Evolutionary conservation across 2,797 vertebrate species (phyloP), one percentile per base, ranked within the genome.

Genomic region (Anguilla anguilla): DNA sequence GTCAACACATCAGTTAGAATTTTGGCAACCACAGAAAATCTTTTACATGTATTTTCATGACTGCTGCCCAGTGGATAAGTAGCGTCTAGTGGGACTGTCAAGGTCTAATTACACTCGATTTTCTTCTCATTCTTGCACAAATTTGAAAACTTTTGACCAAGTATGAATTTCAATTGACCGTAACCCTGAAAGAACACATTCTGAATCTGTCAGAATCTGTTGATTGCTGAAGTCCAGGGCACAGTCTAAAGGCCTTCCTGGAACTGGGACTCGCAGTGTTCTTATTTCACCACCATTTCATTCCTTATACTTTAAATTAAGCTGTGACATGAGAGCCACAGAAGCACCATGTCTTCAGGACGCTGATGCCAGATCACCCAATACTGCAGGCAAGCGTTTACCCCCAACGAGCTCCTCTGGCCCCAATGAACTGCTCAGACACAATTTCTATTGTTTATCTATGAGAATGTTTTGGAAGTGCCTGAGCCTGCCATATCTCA

Each of bases 1-100:
- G 93, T 94, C 95, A 93, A 83, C 90, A 91, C 93, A 93, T 94
- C 93, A 92, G 92, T 94, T 94, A 93, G 91, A 89, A 92, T 94
- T 92, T 90, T 94, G 93, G 93, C 94, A 92, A 91, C 90, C 57
- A 84, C 85, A 83, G 61, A 72, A 92, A 88, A 86, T 84, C 87
- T 89, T 94, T 92, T 91, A 93, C 91, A 93, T 95, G 93, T 92
- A 94, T 94, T 93, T 93, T 61, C 46, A 92, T 93, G 93, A 91
- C 92, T 90, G 92, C 91, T 94, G 92, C 92, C 88, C 86, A 85
- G 86, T 92, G 89, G 72, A 91, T 86, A 89, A 88, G 92, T 90
- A 91, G 91, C 86, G 90, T 92, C 91, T 94, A 93, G 93, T 89
- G 87, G 92, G 90, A 89, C 88, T 59, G 86, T 83, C 15, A 43